Evolutionary conservation across 2,888 invertebrate species (phyloP), one percentile per base, ranked within the genome.

Genomic region (Ormyrus labotus): DNA sequence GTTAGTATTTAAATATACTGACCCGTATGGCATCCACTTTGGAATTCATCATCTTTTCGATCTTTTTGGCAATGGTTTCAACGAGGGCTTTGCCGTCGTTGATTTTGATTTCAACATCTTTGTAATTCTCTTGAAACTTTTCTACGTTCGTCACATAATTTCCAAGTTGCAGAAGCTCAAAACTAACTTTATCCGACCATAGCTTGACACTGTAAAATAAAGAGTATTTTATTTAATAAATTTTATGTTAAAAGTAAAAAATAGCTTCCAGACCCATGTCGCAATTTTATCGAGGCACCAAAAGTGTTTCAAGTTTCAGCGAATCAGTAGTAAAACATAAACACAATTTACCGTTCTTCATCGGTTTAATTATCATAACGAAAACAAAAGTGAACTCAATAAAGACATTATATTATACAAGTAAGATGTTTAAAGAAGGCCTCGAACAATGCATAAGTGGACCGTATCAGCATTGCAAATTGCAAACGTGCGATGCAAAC

Each of bases 1-100:
- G 0, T 19, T 19, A 19, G 34, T 34, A 34, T 34, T 34, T 34
- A 34, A 4, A 34, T 19, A 19, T 6, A 74, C 89, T 91, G 91
- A 95, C 95, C 92, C 94, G 94, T 51, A 98, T 96, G 9, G 97
- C 97, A 85, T 96, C 95, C 82, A 96, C 95, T 92, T 97, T 97
- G 61, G 95, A 93, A 84, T 96, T 95, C 95, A 97, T 96, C 96
- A 97, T 97, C 74, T 94, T 94, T 87, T 95, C 95, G 80, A 98
- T 95, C 86, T 96, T 96, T 84, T 95, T 94, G 9, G 96, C 95
- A 92, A 97, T 96, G 83, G 96, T 96, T 86, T 95, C 94, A 51
- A 97, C 95, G 88, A 98, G 92, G 87, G 94, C 93, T 85, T 93
- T 93, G 6, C 97, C 96, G 89, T 96, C 95, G 88, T 96, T 93